Conservation (phyloP, 2,888 invertebrate species). For the Chaitophorus viminalis region DNA sequence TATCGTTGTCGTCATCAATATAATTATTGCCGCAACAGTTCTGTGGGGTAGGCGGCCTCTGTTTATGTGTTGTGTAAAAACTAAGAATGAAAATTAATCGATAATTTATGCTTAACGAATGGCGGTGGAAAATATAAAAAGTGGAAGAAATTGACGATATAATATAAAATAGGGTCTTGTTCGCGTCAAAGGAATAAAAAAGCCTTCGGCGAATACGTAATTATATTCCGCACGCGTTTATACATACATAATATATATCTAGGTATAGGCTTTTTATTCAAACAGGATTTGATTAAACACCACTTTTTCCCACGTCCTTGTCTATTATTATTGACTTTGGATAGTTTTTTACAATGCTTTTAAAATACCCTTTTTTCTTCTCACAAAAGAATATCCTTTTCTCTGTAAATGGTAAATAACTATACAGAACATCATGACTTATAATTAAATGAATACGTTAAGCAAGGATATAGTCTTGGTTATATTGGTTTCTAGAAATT, state of each 20-base stretch:
- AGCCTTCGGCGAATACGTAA: not conserved
- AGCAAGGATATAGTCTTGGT: not conserved
- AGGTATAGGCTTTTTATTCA: not conserved
- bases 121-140: not conserved
- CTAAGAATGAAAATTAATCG: not conserved
- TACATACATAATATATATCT: not conserved
- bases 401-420: not conserved
- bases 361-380: not conserved
- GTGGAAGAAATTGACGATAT: not conserved
- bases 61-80: not conserved
- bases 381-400: not conserved
- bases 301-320: not conserved
- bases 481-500: not conserved
- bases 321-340: slow-evolving; percentile 4
- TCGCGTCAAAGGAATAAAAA: slow-evolving; percentile 26
- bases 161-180: not conserved
- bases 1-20: not conserved
- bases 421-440: not conserved
- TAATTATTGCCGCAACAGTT: not conserved
- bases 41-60: not conserved
- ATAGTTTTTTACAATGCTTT: not conserved
- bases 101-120: slow-evolving; percentile 3
- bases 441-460: not conserved
- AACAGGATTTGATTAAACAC: slow-evolving; percentile 13
- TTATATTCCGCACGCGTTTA: slow-evolving; percentile 17